Evolutionary conservation across 2,888 invertebrate genomes (phyloP), one percentile per base, ranked within the genome.

Genomic region (Chorisops tibialis): DNA sequence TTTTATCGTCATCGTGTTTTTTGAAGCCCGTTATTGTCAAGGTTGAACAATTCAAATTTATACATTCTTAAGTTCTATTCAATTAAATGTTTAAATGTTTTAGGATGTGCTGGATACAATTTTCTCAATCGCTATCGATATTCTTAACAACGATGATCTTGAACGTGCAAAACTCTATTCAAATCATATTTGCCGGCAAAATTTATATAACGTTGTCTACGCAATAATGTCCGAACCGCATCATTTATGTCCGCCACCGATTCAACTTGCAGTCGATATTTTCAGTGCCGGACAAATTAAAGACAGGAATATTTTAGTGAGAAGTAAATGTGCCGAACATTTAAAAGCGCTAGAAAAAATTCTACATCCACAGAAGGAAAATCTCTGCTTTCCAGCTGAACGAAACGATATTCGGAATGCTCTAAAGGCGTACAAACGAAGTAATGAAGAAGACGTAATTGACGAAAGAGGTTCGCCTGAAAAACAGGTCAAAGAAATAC

Each of bases 291-390:
- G 69, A 0, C 68, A 69, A n/a, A 59, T 67, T 2, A 62, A 65
- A 18, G 74, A 74, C 67, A 16, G 41, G 2, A 68, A 66, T 60
- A 19, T 49, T 1, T 52, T 61, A 3, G 69, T 73, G 5, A 67
- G 72, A 12, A 19, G 61, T 4, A 52, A 35, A 7, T 73, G 72
- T 52, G 52, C 54, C 1, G 45, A 65, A 12, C 58, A 69, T 47
- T 63, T 73, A 14, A 59, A 38, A 14, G 66, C 63, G 35, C 51
- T 73, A 4, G 74, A 74, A 61, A 72, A 71, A 59, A 59, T 71
- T 3, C 56, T 73, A 49, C 74, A 74, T 67, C 73, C 73, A 1
- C 70, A 72, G 66, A 74, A 73, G 56, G 72, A 73, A 24, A 64
- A 67, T 16, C 63, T 74, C 7, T 61, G 70, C 30, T 74, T 71